These are phyloP conservation scores for Propithecus perrieri DNA, from an alignment of 2,797 vertebrate species.

Conservation along the genomic window DNA sequence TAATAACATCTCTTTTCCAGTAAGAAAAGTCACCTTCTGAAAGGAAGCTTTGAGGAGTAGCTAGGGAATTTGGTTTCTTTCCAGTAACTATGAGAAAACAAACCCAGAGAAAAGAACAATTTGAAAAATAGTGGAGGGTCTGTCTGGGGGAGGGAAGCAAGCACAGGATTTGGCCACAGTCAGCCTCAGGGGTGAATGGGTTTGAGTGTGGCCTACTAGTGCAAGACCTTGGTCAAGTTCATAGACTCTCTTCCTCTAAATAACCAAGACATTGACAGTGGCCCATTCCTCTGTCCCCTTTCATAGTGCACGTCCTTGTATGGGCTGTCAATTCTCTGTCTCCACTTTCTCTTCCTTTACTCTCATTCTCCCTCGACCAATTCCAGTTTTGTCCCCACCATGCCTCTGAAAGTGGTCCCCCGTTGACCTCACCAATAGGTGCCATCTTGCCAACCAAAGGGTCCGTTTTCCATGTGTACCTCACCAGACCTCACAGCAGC, in stretches of 20 bases:
- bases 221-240: not conserved
- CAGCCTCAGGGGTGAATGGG: not conserved
- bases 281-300: not conserved
- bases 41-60: slow-evolving; percentile 16
- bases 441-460: not conserved
- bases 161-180: not conserved
- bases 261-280: not conserved
- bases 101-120: not conserved
- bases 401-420: not conserved
- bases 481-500: not conserved
- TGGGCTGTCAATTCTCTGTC: not conserved
- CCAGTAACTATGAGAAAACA: not conserved
- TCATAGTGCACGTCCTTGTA: not conserved
- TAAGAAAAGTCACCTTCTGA: slow-evolving; percentile 41
- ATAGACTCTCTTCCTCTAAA: not conserved
- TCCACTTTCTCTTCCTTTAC: not conserved
- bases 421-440: not conserved
- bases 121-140: not conserved
- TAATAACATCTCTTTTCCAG: slow-evolving; percentile 3
- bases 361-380: not conserved
- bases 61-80: slow-evolving; percentile 40
- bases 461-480: not conserved
- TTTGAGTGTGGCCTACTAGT: not conserved
- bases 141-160: not conserved
- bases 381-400: not conserved